Evolutionary conservation across 2,113 vertebrate species (phyloP), one percentile per base, ranked within the genome.

Genomic region (Lophura nycthemera): DNA sequence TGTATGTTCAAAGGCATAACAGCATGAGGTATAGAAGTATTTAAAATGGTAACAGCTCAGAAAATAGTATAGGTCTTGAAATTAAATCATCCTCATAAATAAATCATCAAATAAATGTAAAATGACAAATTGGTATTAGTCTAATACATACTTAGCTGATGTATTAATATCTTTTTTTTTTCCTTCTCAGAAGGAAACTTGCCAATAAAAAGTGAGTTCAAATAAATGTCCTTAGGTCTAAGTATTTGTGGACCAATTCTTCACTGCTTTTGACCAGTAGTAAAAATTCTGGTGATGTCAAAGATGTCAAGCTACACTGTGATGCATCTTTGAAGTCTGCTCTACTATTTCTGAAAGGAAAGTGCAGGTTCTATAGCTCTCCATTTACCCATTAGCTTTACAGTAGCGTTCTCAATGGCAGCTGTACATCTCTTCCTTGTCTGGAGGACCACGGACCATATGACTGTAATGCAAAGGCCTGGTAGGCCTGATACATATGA

Each of bases 61-160:
- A 91, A 96, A 88, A 96, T 61, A 93, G 89, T 66, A 91, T 75
- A 83, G 92, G 85, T 72, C 79, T 96, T 88, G 77, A 94, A 96
- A 96, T 91, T 59, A 90, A 92, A 89, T 83, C 82, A 57, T 89
- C 50, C 20, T 93, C 30, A 95, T 96, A 86, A 97, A 97, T 94
- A 93, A 97, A 90, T 84, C 91, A 96, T 95, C 96, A 97, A 95
- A 95, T 96, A 90, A 92, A 88, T n/a, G 70, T 78, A 96, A 96
- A 92, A 92, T 76, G 75, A 96, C 95, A 97, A 97, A 95, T 88
- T 91, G 75, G 21, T 96, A 92, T 92, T 96, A 95, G 87, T 92
- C 92, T 96, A 96, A 95, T 96, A 88, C 76, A 92, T 79, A 71
- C 77, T 87, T 86, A 95, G 78, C 66, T 92, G 60, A 86, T 89